A percentile compares a stretch with the other conserved stretches of the same genome.
phyloP scores from a whole-genome alignment of 2,888 invertebrate species.

The Leptopterna dolabrata region DNA sequence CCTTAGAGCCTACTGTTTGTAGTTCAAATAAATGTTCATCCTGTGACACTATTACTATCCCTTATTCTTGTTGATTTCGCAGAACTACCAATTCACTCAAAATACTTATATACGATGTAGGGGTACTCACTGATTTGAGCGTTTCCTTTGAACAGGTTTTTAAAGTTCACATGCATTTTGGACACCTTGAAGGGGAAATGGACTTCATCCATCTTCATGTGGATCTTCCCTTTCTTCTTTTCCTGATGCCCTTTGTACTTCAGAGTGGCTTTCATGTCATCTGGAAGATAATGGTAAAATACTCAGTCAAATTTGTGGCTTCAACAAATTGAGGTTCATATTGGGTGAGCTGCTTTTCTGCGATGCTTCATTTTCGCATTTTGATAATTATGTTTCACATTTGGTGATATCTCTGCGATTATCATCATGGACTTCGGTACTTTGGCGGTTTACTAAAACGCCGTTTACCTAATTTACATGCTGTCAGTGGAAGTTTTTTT shows the following conservation, averaged over 20 bases:
- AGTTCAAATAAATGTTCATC: too few relatives aligned
- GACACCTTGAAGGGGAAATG: conserved; percentile 62
- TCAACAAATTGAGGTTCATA: neutral
- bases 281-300: conserved; percentile 59
- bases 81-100: too few relatives aligned
- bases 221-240: conserved; percentile 64
- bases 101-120: too few relatives aligned
- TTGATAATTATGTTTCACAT: neutral
- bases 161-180: conserved; percentile 64
- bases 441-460: too few relatives aligned
- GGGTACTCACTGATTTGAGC: conserved; percentile 62
- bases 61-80: too few relatives aligned
- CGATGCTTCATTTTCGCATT: neutral
- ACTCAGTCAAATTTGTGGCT: neutral
- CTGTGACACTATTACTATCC: too few relatives aligned
- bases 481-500: too few relatives aligned
- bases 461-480: too few relatives aligned
- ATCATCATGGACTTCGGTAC: too few relatives aligned
- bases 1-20: too few relatives aligned
- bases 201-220: conserved; percentile 64
- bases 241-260: conserved; percentile 60
- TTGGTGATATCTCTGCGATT: too few relatives aligned
- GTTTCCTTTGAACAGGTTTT: conserved; percentile 68
- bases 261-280: conserved; percentile 59
- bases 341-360: too few relatives aligned